Percentiles rank a stretch among this genome's conserved stretches.
Evolutionary conservation across 2,888 invertebrate genomes (phyloP).

Genomic region (Nomada fabriciana): DNA sequence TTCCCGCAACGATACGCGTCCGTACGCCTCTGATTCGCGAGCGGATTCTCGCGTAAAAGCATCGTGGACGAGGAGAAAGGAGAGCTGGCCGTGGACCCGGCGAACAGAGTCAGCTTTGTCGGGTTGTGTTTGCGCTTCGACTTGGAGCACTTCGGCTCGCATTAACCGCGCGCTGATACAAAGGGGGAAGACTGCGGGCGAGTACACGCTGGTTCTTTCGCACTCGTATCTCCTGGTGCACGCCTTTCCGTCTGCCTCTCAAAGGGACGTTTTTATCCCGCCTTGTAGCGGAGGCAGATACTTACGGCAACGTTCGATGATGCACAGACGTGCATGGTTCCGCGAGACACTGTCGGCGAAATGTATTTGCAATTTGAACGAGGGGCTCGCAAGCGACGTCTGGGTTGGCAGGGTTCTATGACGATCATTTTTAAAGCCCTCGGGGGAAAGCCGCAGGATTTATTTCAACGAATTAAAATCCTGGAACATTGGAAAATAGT

Average conservation of each 20-base stretch:
- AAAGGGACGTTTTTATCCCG: constrained; percentile 63
- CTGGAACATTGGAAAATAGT: too few relatives aligned
- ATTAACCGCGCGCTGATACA: constrained; percentile 74
- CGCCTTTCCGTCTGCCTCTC: constrained; percentile 39
- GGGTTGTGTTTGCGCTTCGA: constrained; percentile 76
- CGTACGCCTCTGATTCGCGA: constrained; percentile 37
- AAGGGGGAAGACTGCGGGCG: constrained; percentile 57
- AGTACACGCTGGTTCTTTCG: not conserved
- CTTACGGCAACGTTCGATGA: constrained; percentile 15
- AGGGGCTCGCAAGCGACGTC: not conserved
- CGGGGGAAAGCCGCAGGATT: too few relatives aligned
- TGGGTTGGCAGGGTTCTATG: not conserved
- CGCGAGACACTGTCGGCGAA: not conserved
- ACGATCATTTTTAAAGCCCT: too few relatives aligned
- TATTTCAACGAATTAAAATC: too few relatives aligned
- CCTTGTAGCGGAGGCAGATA: constrained; percentile 4
- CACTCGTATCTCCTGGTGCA: constrained; percentile 10
- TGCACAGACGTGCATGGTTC: constrained; percentile 18
- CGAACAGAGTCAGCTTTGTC: constrained; percentile 76
- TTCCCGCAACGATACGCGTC: constrained; percentile 41
- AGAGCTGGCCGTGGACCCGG: constrained; percentile 44
- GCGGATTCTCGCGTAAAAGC: constrained; percentile 65
- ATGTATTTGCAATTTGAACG: not conserved
- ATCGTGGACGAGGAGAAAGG: constrained; percentile 37
- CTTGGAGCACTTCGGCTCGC: constrained; percentile 77